Percentiles rank a stretch among this genome's conserved stretches.
These are phyloP conservation scores for Conus canariensis DNA, from an alignment of 2,888 invertebrate species.

Conservation along the genomic window DNA sequence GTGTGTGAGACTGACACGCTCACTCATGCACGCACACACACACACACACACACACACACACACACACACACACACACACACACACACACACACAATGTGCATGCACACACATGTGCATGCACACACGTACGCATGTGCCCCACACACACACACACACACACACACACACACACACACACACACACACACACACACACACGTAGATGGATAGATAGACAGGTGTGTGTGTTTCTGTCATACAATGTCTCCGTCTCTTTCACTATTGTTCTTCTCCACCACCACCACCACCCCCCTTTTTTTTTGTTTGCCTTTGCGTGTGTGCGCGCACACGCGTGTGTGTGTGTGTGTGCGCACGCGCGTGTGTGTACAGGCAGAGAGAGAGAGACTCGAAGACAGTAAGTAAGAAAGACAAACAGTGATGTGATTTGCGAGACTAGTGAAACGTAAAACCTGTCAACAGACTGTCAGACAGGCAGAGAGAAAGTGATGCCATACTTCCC, in stretches of 20 bases:
- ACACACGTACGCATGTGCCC: neutral
- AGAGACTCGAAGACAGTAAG: too few relatives aligned
- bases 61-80: neutral
- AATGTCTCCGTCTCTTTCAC: neutral
- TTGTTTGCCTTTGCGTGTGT: too few relatives aligned
- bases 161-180: neutral
- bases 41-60: neutral
- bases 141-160: neutral
- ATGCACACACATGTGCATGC: neutral
- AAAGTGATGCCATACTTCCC: too few relatives aligned
- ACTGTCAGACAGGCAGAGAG: too few relatives aligned
- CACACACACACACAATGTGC: neutral
- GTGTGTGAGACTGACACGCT: neutral
- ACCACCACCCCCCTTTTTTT: too few relatives aligned
- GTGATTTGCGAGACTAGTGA: too few relatives aligned
- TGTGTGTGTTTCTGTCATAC: neutral
- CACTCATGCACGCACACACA: neutral
- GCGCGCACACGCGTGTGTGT: neutral
- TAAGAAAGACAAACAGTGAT: too few relatives aligned
- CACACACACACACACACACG: neutral
- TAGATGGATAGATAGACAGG: neutral
- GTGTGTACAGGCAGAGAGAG: neutral
- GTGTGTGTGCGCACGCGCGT: neutral
- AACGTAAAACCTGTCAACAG: too few relatives aligned
- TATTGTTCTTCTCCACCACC: too few relatives aligned